These are phyloP conservation scores for Linnaemya tessellans DNA, from an alignment of 2,888 invertebrate genomes.

Conservation along the genomic window DNA sequence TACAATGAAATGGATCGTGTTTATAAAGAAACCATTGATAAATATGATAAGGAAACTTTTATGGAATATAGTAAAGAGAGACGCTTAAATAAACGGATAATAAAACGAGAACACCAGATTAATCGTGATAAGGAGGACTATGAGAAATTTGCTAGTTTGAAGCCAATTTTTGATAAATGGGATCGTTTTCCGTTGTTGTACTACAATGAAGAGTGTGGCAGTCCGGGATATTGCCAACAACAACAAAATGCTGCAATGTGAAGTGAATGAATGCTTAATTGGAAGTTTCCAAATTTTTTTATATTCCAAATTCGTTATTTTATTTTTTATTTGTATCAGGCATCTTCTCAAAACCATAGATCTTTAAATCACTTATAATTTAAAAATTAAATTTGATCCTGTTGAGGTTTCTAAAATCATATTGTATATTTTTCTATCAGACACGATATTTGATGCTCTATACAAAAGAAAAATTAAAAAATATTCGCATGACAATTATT, in stretches of 20 bases:
- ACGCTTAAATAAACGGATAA: conserved; percentile 65
- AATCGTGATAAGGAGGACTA: conserved; percentile 43
- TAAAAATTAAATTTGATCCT: too few species aligned
- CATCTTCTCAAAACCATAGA: too few species aligned
- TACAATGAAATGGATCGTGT: conserved; percentile 63
- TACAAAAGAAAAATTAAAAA: too few species aligned
- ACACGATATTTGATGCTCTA: too few species aligned
- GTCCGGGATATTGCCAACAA: conserved; percentile 30
- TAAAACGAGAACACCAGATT: not conserved
- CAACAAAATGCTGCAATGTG: conserved; percentile 25
- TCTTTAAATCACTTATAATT: too few species aligned
- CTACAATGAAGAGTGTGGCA: conserved; percentile 52
- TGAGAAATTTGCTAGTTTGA: conserved; percentile 52
- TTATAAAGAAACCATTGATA: conserved; percentile 65
- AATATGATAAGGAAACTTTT: conserved; percentile 58
- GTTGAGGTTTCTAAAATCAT: too few species aligned
- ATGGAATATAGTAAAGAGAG: conserved; percentile 45
- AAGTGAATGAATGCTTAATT: not conserved
- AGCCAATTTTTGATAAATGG: conserved; percentile 56
- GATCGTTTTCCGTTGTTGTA: conserved; percentile 59
- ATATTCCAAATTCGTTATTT: too few species aligned
- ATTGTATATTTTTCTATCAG: too few species aligned
- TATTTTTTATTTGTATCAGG: too few species aligned
- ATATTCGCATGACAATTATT: too few species aligned
- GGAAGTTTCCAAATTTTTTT: not conserved